Evolutionary conservation across 2,797 vertebrate species (phyloP), one percentile per base, ranked within the genome.

Genomic region (Spondyliosoma cantharus): DNA sequence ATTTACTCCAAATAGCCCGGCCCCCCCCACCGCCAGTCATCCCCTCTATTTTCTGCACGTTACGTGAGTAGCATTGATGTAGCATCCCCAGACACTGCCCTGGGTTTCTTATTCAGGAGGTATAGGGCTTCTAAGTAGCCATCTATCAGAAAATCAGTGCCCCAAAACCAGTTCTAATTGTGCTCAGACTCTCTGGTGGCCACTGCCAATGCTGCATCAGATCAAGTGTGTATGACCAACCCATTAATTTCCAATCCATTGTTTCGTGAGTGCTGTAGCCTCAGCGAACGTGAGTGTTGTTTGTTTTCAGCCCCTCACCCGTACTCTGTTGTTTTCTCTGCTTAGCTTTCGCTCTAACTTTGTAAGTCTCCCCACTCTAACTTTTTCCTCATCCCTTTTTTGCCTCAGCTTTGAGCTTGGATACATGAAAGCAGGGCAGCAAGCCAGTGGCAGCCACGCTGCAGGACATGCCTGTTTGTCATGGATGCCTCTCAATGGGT

Each of bases 91-190:
- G 89, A 86, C 84, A 78, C 70, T 66, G 73, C 71, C 76, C 77
- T 43, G 57, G 70, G 72, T 87, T 92, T 93, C 85, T 92, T 90
- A 93, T 92, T 92, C 92, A 90, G 83, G 76, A 77, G 84, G 80
- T 87, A 90, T 78, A 85, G 61, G 82, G 65, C 80, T 83, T 90
- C 85, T 92, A 91, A 92, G 90, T 87, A 93, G 81, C 88, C 92
- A 87, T 92, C 93, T 87, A 90, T 93, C 91, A 91, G 87, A 91
- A 91, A 92, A 92, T 86, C 88, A 91, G 78, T 82, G 60, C 88
- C 89, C 88, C 87, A 92, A 91, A 93, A 90, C 91, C 82, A 89
- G 78, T 86, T 91, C 86, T 93, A 93, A 93, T 93, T 92, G 87
- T 80, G 67, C 86, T 86, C 79, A 75, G 78, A 81, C 73, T 90